Conservation (phyloP, 2,888 invertebrate genomes). For the Camponotus fellah region DNA sequence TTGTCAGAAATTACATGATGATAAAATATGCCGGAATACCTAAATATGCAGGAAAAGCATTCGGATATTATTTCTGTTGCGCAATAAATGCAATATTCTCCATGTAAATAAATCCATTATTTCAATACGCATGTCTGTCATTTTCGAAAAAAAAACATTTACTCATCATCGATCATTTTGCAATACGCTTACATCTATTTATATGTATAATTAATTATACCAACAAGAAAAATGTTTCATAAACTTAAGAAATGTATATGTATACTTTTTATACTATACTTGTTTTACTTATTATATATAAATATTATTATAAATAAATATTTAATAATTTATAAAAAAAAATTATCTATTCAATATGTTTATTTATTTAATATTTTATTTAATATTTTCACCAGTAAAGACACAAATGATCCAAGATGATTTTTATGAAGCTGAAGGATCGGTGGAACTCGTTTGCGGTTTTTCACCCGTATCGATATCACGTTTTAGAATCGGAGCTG, state of each 20-base stretch:
- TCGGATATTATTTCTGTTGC: neutral
- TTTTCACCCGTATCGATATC: constrained; percentile 6
- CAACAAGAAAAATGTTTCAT: neutral
- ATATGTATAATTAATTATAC: neutral
- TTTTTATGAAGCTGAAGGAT: constrained; percentile 1
- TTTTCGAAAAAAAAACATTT: neutral
- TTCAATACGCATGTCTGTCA: neutral
- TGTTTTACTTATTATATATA: neutral
- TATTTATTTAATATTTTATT: neutral
- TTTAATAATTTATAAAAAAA: neutral
- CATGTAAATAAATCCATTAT: neutral
- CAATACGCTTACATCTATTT: neutral
- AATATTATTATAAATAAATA: no score
- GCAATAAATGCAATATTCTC: neutral
- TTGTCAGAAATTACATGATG: neutral
- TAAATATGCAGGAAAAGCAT: neutral
- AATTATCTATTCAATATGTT: no score
- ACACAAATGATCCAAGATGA: neutral
- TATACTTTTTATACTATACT: no score
- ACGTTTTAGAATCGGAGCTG: neutral
- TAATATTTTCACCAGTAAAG: neutral
- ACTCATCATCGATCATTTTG: neutral
- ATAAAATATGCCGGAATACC: neutral
- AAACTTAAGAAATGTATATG: neutral
- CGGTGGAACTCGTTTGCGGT: neutral